phyloP scores from a whole-genome alignment of 2,113 vertebrate genomes.

The Sinosuthora webbiana region DNA sequence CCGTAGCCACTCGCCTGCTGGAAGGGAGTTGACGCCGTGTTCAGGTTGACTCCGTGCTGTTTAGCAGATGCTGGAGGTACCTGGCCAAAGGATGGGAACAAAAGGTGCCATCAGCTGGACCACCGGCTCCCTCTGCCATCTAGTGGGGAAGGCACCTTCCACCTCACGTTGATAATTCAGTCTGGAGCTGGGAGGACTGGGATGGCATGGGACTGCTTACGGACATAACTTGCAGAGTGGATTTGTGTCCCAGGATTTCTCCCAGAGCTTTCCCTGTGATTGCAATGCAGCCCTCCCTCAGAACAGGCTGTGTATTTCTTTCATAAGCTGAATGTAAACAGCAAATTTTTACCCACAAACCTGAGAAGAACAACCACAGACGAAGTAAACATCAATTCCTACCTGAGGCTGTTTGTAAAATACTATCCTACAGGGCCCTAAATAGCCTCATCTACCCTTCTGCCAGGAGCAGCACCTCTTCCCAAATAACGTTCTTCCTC shows the following conservation, averaged over 20 bases:
- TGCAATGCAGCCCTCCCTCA: not conserved
- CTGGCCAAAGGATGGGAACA: conserved; percentile 36
- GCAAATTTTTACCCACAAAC: not conserved
- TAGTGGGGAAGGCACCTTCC: not conserved
- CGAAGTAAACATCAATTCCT: not conserved
- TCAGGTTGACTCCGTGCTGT: conserved; percentile 85
- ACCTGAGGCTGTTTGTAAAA: not conserved
- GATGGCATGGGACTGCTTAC: rapidly evolving
- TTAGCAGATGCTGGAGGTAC: conserved; percentile 91
- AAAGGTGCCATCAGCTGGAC: rapidly evolving
- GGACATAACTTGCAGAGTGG: not conserved
- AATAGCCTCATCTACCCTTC: not conserved
- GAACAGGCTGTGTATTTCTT: not conserved
- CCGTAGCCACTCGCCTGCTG: conserved; percentile 89
- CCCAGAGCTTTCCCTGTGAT: not conserved
- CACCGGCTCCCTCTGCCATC: not conserved
- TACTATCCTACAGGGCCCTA: not conserved
- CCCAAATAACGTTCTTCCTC: not conserved
- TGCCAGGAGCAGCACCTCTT: not conserved
- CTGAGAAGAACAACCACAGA: not conserved
- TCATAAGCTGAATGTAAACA: not conserved
- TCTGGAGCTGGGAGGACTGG: not conserved
- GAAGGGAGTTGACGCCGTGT: conserved; percentile 82
- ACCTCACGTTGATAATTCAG: not conserved
- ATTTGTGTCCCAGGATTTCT: not conserved